Evolutionary conservation across 2,888 invertebrate genomes (phyloP), one percentile per base, ranked within the genome.

Genomic region (Scaptomyza parva): DNA sequence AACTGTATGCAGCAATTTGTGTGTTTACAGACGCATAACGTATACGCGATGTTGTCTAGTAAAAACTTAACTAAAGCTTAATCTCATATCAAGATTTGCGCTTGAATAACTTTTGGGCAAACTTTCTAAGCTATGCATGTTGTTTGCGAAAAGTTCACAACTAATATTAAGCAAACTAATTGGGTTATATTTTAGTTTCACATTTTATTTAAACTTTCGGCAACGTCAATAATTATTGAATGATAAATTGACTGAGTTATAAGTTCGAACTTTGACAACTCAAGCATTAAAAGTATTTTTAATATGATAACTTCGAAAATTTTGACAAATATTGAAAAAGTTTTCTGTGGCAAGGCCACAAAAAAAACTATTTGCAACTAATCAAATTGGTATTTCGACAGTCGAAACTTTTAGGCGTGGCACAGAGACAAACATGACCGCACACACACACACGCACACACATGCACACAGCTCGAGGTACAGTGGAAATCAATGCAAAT

Each of bases 321-420:
- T 35, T 57, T 58, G 3, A 11, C 59, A 45, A 44, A 35, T 7
- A 24, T n/a, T 78, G 37, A 37, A 66, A 78, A 78, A 78, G 44
- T 66, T 80, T 80, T 68, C 58, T 17, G 51, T 33, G 67, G 60
- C 44, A 30, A 30, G 37, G 33, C 53, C 59, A 35, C 53, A 67
- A 33, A 22, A 22, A 28, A 64, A 79, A 57, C 72, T 64, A 55
- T 79, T 76, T 48, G 28, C 41, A 83, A 80, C 81, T 72, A 64
- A 86, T 79, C 77, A 62, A 80, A 79, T 76, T 83, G 84, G 26
- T 60, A 66, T 76, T 57, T 48, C 57, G 41, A 17, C 22, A 55
- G 52, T 11, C 40, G 28, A 67, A 67, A 71, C 62, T 62, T 82
- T 74, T 53, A 0, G 12, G 14, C 39, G 35, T 12, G n/a, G n/a